phyloP scores from a whole-genome alignment of 2,888 invertebrate genomes.

The Ormia ochracea region DNA sequence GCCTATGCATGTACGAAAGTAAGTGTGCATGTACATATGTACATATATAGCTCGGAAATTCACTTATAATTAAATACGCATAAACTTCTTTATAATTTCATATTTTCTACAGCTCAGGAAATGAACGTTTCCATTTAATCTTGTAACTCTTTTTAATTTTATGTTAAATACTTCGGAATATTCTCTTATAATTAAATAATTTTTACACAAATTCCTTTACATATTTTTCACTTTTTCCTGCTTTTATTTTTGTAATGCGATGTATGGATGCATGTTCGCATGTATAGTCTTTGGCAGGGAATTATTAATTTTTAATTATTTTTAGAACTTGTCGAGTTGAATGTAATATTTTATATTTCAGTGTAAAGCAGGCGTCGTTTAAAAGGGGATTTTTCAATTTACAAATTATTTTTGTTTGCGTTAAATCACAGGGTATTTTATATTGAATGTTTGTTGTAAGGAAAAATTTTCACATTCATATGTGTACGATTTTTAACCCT shows the following conservation, averaged over 20 bases:
- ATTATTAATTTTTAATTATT: neutral
- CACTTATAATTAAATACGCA: too few species aligned
- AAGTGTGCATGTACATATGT: neutral
- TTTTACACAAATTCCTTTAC: slow-evolving; percentile 43
- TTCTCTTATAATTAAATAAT: neutral
- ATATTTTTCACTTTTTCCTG: slow-evolving; percentile 28
- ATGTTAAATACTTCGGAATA: neutral
- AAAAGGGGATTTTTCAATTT: neutral
- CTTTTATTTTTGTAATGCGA: neutral
- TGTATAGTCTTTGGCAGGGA: neutral
- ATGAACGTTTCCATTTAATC: too few species aligned
- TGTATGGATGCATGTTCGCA: neutral
- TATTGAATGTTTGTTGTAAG: slow-evolving; percentile 31
- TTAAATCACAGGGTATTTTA: slow-evolving; percentile 14
- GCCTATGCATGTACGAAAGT: neutral
- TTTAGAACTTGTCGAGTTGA: too few species aligned
- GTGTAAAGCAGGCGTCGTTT: too few species aligned
- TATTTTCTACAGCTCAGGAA: too few species aligned
- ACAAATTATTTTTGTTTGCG: slow-evolving; percentile 18
- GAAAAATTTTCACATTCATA: slow-evolving; percentile 6
- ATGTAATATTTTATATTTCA: neutral
- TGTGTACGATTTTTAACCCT: too few species aligned
- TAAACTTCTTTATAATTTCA: too few species aligned
- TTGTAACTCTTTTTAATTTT: slow-evolving; percentile 5
- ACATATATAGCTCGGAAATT: too few species aligned